Conservation (phyloP, 1,140 invertebrate genomes). For the Temnothorax curvispinosus region DNA sequence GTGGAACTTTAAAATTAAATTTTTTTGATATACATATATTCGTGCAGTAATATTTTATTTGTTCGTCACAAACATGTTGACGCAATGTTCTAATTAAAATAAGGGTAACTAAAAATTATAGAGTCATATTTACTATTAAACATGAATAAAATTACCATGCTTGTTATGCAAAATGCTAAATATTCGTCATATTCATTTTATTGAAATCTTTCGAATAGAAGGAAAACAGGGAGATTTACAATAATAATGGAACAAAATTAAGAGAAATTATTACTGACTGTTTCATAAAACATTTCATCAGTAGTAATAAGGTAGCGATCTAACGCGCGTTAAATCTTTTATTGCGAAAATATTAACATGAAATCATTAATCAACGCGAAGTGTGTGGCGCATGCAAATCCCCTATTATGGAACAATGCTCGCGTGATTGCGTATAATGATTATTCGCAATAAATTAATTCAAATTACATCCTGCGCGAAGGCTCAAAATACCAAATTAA, state of each 20-base stretch:
- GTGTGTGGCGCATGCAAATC: neutral
- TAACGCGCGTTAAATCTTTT: neutral
- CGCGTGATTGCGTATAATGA: neutral
- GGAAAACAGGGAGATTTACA: neutral
- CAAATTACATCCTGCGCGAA: neutral
- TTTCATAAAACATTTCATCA: conserved; percentile 13
- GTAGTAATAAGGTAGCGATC: neutral
- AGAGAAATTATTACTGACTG: neutral
- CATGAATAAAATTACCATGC: neutral
- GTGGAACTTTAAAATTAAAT: neutral
- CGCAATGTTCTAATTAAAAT: conserved; percentile 1
- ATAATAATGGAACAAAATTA: conserved; percentile 14
- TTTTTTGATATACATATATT: neutral
- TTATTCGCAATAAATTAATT: conserved; percentile 30
- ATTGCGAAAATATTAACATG: neutral
- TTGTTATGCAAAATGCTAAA: neutral
- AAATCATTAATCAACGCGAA: conserved; percentile 3
- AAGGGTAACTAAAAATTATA: neutral
- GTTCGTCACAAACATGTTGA: neutral
- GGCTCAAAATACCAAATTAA: neutral
- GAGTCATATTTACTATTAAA: neutral
- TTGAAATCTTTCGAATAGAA: neutral
- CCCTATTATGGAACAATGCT: neutral
- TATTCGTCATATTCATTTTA: neutral
- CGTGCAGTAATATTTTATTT: neutral